phyloP scores from a whole-genome alignment of 2,888 invertebrate species.

The Subacronicta megacephala region DNA sequence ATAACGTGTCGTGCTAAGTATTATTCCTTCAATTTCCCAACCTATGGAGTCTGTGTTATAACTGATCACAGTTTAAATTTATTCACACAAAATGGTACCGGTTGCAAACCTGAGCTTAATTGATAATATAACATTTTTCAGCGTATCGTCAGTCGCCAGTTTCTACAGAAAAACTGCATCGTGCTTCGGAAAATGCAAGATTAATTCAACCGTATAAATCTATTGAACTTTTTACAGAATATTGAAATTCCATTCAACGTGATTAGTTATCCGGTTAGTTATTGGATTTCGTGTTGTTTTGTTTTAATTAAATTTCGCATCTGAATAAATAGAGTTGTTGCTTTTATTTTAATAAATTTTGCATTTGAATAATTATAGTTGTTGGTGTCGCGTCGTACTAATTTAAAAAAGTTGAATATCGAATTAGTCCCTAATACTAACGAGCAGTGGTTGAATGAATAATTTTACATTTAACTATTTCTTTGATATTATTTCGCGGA shows the following conservation, averaged over 20 bases:
- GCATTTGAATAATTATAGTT: too few species aligned
- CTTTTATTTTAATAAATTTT: neutral
- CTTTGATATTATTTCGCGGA: too few species aligned
- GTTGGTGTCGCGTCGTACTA: too few species aligned
- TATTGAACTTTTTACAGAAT: conserved; percentile 12
- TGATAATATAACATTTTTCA: conserved; percentile 48
- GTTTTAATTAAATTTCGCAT: too few species aligned
- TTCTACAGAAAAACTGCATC: conserved; percentile 39
- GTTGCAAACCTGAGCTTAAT: conserved; percentile 41
- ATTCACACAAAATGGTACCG: conserved; percentile 37
- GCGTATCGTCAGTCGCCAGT: conserved; percentile 17
- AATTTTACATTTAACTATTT: too few species aligned
- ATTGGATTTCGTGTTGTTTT: neutral
- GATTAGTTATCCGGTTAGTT: conserved; percentile 26
- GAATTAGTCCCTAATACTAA: too few species aligned
- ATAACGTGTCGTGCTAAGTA: too few species aligned
- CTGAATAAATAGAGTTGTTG: neutral
- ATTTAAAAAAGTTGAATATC: too few species aligned
- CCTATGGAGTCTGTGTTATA: neutral
- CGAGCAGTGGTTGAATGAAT: too few species aligned
- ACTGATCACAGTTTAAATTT: conserved; percentile 15
- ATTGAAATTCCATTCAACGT: conserved; percentile 21
- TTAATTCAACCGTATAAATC: conserved; percentile 37
- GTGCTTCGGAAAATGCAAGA: conserved; percentile 22
- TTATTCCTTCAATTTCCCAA: conserved; percentile 2